A percentile compares a stretch with the other conserved stretches of the same genome.
Evolutionary conservation across 92 coral and sea anemone genomes (phyloP).

Genomic region (Siderastrea radians): DNA sequence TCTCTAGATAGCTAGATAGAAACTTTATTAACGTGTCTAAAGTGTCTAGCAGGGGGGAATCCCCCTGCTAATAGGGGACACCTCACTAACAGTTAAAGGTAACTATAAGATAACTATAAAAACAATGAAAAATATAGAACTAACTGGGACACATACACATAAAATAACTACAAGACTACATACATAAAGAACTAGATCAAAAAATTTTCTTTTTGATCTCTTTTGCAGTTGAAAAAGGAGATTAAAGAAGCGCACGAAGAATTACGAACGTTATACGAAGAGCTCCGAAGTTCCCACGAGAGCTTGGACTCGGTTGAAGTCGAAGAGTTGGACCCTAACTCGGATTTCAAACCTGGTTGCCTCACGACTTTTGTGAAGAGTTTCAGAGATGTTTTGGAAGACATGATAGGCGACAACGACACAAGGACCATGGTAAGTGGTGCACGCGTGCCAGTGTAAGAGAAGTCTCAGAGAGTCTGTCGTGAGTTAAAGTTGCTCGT

Average conservation of each 20-base stretch:
- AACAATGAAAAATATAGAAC: no score
- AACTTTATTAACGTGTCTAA: no score
- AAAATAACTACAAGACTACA: no score
- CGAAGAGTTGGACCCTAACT: constrained; percentile 49
- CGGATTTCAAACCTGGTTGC: constrained; percentile 69
- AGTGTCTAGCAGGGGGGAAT: no score
- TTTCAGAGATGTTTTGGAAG: constrained; percentile 81
- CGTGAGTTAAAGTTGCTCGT: no score
- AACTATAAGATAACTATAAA: no score
- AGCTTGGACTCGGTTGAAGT: constrained; percentile 65
- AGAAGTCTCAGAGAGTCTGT: no score
- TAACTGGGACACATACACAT: no score
- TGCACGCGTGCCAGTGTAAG: not conserved
- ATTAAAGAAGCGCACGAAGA: constrained; percentile 84
- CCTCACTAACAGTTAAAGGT: no score
- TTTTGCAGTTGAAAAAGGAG: constrained; percentile 78
- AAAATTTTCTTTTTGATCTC: not conserved
- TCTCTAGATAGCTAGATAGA: no score
- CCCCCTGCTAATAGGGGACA: no score
- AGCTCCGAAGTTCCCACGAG: constrained; percentile 78
- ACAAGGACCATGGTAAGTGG: constrained; percentile 71
- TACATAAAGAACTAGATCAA: not conserved
- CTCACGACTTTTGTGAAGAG: constrained; percentile 81
- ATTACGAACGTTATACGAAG: constrained; percentile 74
- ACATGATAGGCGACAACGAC: constrained; percentile 55